A percentile compares a stretch with the other conserved stretches of the same genome.
Evolutionary conservation across 1,140 invertebrate species (phyloP).

Genomic region (Leptopilina boulardi): DNA sequence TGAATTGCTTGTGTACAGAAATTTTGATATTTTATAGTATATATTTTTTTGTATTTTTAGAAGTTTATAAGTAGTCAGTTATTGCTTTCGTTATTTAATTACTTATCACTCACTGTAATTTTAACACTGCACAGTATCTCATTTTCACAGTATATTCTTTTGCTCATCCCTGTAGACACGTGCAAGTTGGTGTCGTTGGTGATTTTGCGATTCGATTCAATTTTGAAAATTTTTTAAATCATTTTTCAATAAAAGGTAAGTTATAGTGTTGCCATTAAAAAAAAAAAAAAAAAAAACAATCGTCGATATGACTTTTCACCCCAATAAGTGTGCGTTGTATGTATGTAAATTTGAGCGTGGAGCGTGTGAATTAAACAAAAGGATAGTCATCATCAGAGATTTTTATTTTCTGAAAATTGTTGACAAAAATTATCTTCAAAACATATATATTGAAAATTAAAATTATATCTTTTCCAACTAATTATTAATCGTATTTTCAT

Average conservation of each 20-base stretch:
- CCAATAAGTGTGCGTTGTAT: conserved; percentile 19
- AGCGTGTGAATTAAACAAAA: not conserved
- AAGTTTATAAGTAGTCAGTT: not conserved
- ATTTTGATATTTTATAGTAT: not conserved
- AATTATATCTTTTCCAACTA: too few species aligned
- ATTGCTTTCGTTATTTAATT: not conserved
- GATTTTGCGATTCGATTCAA: conserved; percentile 8
- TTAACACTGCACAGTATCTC: conserved; percentile 25
- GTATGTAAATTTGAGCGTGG: not conserved
- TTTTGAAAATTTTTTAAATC: conserved; percentile 29
- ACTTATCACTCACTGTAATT: not conserved
- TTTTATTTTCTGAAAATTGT: not conserved
- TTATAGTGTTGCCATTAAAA: not conserved
- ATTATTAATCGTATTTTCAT: too few species aligned
- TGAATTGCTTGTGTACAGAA: not conserved
- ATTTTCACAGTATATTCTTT: conserved; percentile 23
- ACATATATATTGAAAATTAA: not conserved
- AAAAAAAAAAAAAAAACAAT: not conserved
- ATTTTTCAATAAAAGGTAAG: conserved; percentile 35
- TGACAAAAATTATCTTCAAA: too few species aligned
- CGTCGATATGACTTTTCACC: not conserved
- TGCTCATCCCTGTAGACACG: conserved; percentile 24
- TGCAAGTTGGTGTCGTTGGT: conserved; percentile 25
- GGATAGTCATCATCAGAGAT: not conserved
- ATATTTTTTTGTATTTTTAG: not conserved